Conservation (phyloP, 1,140 invertebrate genomes). For the Drosophila hydei region DNA sequence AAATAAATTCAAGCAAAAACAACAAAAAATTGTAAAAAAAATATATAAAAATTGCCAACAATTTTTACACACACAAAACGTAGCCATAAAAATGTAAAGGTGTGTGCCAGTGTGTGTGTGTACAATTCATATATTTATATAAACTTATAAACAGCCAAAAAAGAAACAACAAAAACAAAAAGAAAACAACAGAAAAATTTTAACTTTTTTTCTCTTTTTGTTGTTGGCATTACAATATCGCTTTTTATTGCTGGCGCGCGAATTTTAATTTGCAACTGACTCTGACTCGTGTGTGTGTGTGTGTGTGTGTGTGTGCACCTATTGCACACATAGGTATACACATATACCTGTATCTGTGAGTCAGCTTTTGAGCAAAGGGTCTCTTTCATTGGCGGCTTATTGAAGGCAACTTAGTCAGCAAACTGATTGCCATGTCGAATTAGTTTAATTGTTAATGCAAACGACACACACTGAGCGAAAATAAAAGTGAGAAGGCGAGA, state of each 20-base stretch:
- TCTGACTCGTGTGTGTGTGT: conserved; percentile 12
- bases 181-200: conserved; percentile 7
- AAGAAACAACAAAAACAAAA: conserved; percentile 18
- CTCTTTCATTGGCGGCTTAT: conserved; percentile 37
- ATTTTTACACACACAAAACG: conserved; percentile 32
- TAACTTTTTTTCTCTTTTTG: conserved; percentile 17
- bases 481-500: neutral
- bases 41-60: conserved; percentile 22
- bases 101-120: neutral
- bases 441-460: conserved; percentile 79
- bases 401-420: conserved; percentile 35
- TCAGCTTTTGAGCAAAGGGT: conserved; percentile 48
- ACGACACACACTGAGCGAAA: conserved; percentile 21
- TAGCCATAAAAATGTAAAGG: conserved; percentile 12
- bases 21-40: conserved; percentile 15
- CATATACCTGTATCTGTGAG: conserved; percentile 20
- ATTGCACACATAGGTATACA: conserved; percentile 21
- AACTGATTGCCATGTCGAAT: conserved; percentile 72
- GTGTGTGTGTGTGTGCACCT: conserved; percentile 26
- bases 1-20: conserved; percentile 41
- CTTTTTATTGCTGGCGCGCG: conserved; percentile 65
- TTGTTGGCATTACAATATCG: conserved; percentile 73
- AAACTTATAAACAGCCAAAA: conserved; percentile 30
- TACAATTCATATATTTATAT: conserved; percentile 43
- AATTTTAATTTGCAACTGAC: conserved; percentile 65